These are phyloP conservation scores for Pantherophis guttatus DNA, from an alignment of 2,113 vertebrate species.

Conservation along the genomic window DNA sequence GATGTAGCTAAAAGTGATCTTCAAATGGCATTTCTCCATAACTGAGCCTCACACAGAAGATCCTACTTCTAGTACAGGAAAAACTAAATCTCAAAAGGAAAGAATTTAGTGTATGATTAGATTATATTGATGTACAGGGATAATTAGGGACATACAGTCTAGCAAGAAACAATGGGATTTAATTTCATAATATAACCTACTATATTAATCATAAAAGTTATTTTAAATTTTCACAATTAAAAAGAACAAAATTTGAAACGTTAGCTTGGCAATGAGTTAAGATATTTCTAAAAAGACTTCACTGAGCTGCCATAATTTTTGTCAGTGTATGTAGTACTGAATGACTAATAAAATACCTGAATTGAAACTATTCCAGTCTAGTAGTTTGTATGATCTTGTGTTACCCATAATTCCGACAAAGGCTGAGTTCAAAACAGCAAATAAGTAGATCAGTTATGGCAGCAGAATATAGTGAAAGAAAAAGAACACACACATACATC, in stretches of 20 bases:
- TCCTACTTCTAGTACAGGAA: neutral
- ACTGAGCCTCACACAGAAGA: neutral
- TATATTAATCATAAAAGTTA: neutral
- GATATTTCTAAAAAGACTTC: constrained; percentile 75
- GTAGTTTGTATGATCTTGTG: constrained; percentile 99
- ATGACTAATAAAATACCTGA: constrained; percentile 97
- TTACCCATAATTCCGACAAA: constrained; percentile 98
- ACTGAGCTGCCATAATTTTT: constrained; percentile 97
- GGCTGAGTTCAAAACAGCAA: constrained; percentile 99
- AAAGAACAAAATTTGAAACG: constrained; percentile 61
- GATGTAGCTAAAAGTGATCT: neutral
- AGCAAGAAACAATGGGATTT: neutral
- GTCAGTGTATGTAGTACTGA: constrained; percentile 89
- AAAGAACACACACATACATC: constrained; percentile 42
- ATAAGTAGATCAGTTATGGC: constrained; percentile 97
- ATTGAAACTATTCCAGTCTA: constrained; percentile 99
- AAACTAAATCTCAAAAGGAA: neutral
- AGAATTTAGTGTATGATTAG: neutral
- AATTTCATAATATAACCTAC: constrained; percentile 6
- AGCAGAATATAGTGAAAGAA: constrained; percentile 76
- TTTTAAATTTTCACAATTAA: constrained; percentile 29
- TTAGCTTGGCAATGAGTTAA: constrained; percentile 57
- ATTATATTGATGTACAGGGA: neutral
- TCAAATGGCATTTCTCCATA: neutral
- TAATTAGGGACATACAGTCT: neutral